Percentiles rank a stretch among this genome's conserved stretches.
Conservation (phyloP, 2,113 vertebrate species). For the Campylomormyrus tamandua region DNA sequence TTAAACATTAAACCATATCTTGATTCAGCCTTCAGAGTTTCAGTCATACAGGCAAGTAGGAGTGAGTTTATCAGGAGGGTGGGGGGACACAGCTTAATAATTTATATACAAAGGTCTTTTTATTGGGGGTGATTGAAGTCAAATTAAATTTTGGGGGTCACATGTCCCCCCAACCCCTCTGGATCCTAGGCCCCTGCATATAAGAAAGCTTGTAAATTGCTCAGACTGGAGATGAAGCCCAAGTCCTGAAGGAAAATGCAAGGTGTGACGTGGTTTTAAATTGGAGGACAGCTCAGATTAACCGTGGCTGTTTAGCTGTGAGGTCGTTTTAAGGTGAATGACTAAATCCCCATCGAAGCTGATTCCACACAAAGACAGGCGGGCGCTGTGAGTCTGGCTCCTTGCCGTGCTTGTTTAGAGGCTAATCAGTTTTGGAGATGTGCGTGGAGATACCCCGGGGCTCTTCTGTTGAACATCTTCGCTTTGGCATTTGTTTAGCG, state of each 20-base stretch:
- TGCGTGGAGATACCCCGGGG: background rate
- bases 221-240: background rate
- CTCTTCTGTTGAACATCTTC: background rate
- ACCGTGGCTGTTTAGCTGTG: background rate
- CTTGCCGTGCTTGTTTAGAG: constrained; percentile 25
- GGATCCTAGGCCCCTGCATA: background rate
- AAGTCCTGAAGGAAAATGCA: background rate
- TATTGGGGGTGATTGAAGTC: background rate
- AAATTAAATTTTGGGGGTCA: background rate
- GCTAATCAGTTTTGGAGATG: background rate
- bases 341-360: constrained; percentile 23
- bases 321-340: constrained; percentile 27
- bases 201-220: background rate
- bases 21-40: background rate
- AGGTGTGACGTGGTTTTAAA: constrained; percentile 14
- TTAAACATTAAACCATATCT: background rate
- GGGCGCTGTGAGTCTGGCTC: constrained; percentile 24
- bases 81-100: background rate
- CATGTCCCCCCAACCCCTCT: background rate
- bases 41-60: background rate
- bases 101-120: background rate
- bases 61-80: background rate
- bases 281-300: constrained; percentile 18
- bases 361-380: constrained; percentile 25
- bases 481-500: background rate